Evolutionary conservation across 2,797 vertebrate genomes (phyloP).

Genomic region (Meriones psammophilus): DNA sequence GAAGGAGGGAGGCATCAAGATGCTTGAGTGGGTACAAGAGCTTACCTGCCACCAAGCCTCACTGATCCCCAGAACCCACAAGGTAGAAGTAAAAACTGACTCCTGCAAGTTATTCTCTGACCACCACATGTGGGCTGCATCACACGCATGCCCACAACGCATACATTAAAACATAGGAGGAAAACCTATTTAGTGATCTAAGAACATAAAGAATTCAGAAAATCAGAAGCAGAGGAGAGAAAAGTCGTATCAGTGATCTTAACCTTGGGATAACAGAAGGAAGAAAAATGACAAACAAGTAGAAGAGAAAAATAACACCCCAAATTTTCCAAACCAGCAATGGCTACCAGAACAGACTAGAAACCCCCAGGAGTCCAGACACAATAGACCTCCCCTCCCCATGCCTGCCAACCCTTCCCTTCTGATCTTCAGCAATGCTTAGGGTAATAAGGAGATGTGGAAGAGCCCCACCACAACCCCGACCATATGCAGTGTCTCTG

Average conservation of each 20-base stretch:
- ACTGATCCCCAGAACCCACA: not conserved
- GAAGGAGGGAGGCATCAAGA: not conserved
- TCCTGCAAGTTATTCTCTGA: not conserved
- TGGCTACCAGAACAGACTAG: not conserved
- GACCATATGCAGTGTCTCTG: not conserved
- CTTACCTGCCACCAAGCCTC: not conserved
- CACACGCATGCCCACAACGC: not conserved
- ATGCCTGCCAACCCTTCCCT: not conserved
- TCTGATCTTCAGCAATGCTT: not conserved
- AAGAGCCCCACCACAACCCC: not conserved
- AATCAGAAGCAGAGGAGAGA: not conserved
- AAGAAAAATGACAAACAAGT: not conserved
- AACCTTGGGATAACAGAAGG: not conserved
- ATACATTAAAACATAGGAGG: not conserved
- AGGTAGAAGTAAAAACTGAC: not conserved
- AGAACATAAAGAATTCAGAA: conserved; percentile 35
- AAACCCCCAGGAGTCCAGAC: not conserved
- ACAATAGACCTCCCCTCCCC: not conserved
- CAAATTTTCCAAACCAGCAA: not conserved
- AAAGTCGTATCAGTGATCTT: not conserved
- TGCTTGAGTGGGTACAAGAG: not conserved
- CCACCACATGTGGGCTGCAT: too few species aligned
- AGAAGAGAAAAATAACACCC: not conserved
- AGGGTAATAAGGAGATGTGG: not conserved
- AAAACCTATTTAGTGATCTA: not conserved